These are phyloP conservation scores for Elaphurus davidianus DNA, from an alignment of 2,113 vertebrate species.

Conservation along the genomic window DNA sequence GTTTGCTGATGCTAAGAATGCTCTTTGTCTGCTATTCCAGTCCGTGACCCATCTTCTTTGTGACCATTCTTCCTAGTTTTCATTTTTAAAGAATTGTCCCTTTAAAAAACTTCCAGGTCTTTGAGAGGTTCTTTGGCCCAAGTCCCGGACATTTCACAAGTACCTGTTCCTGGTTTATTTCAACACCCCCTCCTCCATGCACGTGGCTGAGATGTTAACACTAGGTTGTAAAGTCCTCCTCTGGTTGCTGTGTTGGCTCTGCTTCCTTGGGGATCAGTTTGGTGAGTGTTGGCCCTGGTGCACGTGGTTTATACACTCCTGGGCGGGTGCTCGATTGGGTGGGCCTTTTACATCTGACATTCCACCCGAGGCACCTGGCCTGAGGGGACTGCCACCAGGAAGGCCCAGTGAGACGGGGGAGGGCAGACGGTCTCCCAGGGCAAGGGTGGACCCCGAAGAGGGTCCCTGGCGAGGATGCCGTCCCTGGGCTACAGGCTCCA, in stretches of 20 bases:
- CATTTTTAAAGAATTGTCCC: not conserved
- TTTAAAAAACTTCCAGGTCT: not conserved
- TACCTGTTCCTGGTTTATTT: not conserved
- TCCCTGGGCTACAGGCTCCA: too few relatives aligned
- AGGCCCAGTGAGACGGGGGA: not conserved
- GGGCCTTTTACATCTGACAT: not conserved
- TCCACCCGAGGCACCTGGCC: not conserved
- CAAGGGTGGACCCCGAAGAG: not conserved
- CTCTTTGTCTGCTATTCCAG: not conserved
- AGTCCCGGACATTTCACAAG: not conserved
- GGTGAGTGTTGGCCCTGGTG: not conserved
- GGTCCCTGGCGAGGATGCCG: fast-evolving
- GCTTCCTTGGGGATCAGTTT: not conserved
- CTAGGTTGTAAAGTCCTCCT: fast-evolving
- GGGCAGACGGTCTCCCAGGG: not conserved
- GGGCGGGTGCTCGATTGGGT: fast-evolving
- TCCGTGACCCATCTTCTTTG: fast-evolving
- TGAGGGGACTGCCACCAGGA: not conserved
- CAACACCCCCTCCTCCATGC: fast-evolving
- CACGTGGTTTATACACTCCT: fast-evolving
- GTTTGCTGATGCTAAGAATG: not conserved
- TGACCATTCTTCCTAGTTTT: not conserved
- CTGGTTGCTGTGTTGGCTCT: not conserved
- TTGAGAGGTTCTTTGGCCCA: not conserved
- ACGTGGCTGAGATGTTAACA: fast-evolving